Percentiles rank a stretch among this genome's conserved stretches.
phyloP scores from a whole-genome alignment of 2,797 vertebrate genomes.

The Champsocephalus esox region DNA sequence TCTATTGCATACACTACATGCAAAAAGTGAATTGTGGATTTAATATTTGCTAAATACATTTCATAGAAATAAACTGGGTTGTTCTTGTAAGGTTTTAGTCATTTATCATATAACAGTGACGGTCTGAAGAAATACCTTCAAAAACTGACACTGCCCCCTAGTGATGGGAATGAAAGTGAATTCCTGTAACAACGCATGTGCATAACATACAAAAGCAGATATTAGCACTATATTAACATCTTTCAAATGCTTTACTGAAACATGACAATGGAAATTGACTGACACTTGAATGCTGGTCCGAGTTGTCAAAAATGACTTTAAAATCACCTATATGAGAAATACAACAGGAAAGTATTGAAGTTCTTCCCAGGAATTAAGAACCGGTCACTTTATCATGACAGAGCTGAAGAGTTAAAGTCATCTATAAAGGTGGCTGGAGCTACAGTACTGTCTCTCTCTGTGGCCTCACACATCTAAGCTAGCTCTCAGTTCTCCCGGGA shows the following conservation, averaged over 20 bases:
- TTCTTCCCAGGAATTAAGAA: neutral
- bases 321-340: neutral
- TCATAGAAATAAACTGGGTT: neutral
- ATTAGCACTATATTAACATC: rapidly evolving
- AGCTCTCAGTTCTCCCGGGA: neutral
- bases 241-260: neutral
- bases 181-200: neutral
- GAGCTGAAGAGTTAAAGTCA: neutral
- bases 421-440: neutral
- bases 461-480: neutral
- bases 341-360: neutral
- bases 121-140: neutral
- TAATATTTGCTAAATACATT: neutral
- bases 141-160: slow-evolving; percentile 58
- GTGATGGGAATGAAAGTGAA: slow-evolving; percentile 17
- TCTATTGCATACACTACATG: neutral
- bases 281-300: neutral
- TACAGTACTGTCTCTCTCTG: neutral
- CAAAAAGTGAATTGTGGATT: neutral
- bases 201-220: neutral
- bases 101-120: neutral
- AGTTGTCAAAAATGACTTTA: neutral
- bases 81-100: neutral
- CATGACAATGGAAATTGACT: neutral
- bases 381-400: neutral